Base-by-base conservation (phyloP, 1,140 invertebrate genomes). In the Agraylea sexmaculata region DNA sequence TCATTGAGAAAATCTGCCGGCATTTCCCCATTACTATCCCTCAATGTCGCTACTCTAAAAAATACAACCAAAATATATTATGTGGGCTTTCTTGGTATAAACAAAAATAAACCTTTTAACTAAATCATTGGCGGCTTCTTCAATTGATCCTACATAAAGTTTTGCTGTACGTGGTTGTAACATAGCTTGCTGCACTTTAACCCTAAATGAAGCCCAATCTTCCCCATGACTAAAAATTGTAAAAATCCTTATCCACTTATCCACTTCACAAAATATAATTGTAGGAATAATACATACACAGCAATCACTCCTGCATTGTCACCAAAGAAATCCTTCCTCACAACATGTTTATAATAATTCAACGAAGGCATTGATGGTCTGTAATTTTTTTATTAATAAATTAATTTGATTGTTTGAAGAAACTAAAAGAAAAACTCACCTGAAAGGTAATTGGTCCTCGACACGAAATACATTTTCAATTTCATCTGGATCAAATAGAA, bases 301-400 rank as follows among this genome's bases (percentile, higher is more conserved):
- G 80, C 82, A 54, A 87, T 85, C 23, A 85, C 75, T 16, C 83
- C 83, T 3, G 77, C 76, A 37, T 66, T 61, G 12, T 78, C 74
- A 13, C 69, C 71, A 52, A 87, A 87, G 54, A 83, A 82, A 43
- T 83, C 76, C 54, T 77, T 78, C 40, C 78, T 64, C 34, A 85
- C 56, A 1, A 72, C 71, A 45, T 83, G 81, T 46, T 87, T 87
- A 59, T 84, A 87, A 46, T 83, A 82, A 55, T 83, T 74, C 16
- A 87, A 57, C 0, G 82, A 84, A 0, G 83, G 81, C 82, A 85
- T 87, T 2, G 82, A 83, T 0, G 82, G 82, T 51, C 83, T 72
- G 55, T 30, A 59, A 59, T 36, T 11, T 13, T 39, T 31, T n/a
- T n/a, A n/a, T n/a, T n/a, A n/a, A n/a, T n/a, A n/a, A n/a, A n/a